Evolutionary conservation across 2,797 vertebrate genomes (phyloP), one percentile per base, ranked within the genome.

Genomic region (Mormyrus hasselquistii): DNA sequence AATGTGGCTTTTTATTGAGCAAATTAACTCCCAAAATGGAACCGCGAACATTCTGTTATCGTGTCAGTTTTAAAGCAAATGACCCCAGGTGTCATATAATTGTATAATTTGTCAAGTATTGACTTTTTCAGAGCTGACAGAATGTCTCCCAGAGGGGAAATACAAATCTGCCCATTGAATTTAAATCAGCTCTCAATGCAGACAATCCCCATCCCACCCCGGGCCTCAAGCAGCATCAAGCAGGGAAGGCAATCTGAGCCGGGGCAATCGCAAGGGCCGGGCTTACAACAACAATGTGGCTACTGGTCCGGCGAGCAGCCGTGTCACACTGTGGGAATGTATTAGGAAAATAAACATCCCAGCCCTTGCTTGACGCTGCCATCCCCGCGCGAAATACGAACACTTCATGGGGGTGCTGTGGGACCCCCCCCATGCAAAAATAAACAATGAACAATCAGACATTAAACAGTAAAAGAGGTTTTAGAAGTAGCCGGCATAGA

Each of bases 381-480:
- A 29, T 53, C 29, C 29, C 44, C 7, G 49, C 14, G 10, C 2
- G 16, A 53, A 79, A 88, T 38, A 29, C 8, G 29, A 38, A 76
- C 10, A 44, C 69, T 88, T 53, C 41, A 73, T 55, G 65, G 22
- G 8, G 25, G 29, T 25, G 69, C 19, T 34, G 25, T 38, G 69
- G 19, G 73, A 83, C 10, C 22, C 16, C 12, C 12, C 49, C 25
- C 4, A 19, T 19, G 49, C 34, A 29, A 88, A 50, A 88, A 88
- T 88, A 88, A 88, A 79, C 88, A 79, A 29, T 82, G 69, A 88
- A 82, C 25, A 87, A 55, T 55, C 69, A 53, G 53, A 50, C 50
- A 88, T 82, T 53, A 82, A 79, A 88, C 49, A 41, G 69, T 82
- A 50, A n/a, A 47, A 4, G 69, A 10, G 16, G 69, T 12, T 55